phyloP scores from a whole-genome alignment of 2,888 invertebrate species.

The Adela reaumurella region DNA sequence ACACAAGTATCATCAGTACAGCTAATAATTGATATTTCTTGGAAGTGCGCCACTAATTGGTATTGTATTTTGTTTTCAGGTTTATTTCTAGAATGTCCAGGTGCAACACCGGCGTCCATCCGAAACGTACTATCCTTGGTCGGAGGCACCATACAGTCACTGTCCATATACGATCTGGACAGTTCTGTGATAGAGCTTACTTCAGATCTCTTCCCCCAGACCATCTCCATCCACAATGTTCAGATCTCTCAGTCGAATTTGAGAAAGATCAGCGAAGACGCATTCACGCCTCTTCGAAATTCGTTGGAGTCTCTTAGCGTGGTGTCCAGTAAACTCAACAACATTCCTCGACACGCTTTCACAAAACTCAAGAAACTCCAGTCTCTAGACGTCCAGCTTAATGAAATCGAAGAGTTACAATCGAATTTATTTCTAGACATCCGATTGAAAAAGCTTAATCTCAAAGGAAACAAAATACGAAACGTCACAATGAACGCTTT shows the following conservation, averaged over 20 bases:
- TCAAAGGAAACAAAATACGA: constrained; percentile 80
- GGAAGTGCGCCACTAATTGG: too few relatives aligned
- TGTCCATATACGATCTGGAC: constrained; percentile 87
- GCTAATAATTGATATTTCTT: too few relatives aligned
- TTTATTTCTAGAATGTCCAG: constrained; percentile 84
- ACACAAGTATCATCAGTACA: too few relatives aligned
- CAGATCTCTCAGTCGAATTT: constrained; percentile 76
- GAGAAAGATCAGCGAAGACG: constrained; percentile 66
- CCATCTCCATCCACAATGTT: constrained; percentile 66
- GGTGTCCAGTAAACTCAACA: constrained; percentile 68
- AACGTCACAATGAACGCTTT: constrained; percentile 83
- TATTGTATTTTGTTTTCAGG: constrained; percentile 46
- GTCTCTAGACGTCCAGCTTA: constrained; percentile 79
- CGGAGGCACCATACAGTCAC: constrained; percentile 70
- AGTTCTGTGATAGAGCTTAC: constrained; percentile 72
- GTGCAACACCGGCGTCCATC: constrained; percentile 72
- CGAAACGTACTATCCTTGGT: constrained; percentile 70
- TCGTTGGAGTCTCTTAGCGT: constrained; percentile 73
- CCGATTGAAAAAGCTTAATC: constrained; percentile 73
- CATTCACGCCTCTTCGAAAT: constrained; percentile 63
- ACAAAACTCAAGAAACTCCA: constrained; percentile 66
- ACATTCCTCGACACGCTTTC: constrained; percentile 76
- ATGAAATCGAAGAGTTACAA: constrained; percentile 77
- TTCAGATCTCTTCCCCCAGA: constrained; percentile 69
- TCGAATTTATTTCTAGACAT: constrained; percentile 83